These are phyloP conservation scores for Clarias fuscus DNA, from an alignment of 2,797 vertebrate species.

Conservation along the genomic window DNA sequence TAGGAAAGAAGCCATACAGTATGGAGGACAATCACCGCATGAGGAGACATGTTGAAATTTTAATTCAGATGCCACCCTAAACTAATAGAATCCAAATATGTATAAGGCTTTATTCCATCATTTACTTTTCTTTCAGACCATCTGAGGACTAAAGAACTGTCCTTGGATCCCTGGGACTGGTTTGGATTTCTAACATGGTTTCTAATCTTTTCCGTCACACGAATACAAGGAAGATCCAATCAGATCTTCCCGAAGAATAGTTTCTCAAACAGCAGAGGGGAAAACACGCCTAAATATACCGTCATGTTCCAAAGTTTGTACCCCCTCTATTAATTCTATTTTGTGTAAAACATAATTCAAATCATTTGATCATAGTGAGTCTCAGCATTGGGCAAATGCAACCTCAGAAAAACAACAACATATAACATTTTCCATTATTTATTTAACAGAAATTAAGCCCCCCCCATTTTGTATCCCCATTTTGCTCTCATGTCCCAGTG, in stretches of 20 bases:
- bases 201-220: background rate
- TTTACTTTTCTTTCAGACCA: background rate
- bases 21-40: background rate
- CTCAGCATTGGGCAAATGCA: no score
- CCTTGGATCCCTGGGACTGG: background rate
- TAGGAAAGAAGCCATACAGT: background rate
- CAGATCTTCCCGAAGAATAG: background rate
- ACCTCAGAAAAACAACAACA: no score
- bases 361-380: no score
- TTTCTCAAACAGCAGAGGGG: background rate
- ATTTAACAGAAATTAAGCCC: no score
- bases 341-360: no score
- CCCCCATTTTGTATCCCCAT: no score
- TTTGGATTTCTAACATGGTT: background rate
- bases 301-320: no score
- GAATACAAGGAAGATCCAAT: background rate
- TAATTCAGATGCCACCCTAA: background rate
- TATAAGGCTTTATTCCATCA: background rate
- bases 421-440: no score
- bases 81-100: background rate
- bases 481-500: no score
- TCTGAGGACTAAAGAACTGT: background rate
- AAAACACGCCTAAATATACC: background rate
- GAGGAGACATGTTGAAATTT: background rate
- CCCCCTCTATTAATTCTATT: no score